A percentile compares a stretch with the other conserved stretches of the same genome.
These are phyloP conservation scores for Hirudo medicinalis DNA, from an alignment of 1,140 invertebrate genomes.

Conservation along the genomic window DNA sequence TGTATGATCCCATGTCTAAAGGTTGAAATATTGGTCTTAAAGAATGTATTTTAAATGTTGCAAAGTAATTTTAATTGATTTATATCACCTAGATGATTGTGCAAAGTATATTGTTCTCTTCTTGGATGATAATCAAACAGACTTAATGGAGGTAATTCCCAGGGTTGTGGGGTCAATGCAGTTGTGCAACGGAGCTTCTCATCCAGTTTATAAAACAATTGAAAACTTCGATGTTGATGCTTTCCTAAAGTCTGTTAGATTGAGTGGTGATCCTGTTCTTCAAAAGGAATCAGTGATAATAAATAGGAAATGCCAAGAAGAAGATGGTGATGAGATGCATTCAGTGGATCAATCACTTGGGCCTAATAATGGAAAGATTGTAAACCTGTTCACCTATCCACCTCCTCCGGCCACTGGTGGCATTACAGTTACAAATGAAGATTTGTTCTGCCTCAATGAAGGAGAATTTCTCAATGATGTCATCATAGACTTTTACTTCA, in stretches of 20 bases:
- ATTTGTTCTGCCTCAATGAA: conserved; percentile 73
- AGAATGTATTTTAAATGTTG: background rate
- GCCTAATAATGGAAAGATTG: conserved; percentile 22
- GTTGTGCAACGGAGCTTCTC: background rate
- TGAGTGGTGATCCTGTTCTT: conserved; percentile 1
- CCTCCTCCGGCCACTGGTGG: conserved; percentile 48
- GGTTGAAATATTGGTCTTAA: background rate
- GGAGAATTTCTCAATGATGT: conserved; percentile 93
- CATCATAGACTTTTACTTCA: conserved; percentile 93
- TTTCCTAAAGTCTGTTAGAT: conserved; percentile 7
- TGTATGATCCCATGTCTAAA: conserved; percentile 4
- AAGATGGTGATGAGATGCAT: background rate
- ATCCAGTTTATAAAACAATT: conserved; percentile 14
- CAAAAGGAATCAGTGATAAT: conserved; percentile 2
- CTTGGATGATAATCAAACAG: conserved; percentile 3
- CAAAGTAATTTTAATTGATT: background rate
- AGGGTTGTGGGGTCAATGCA: background rate
- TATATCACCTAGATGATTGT: conserved; percentile 14
- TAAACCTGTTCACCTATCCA: conserved; percentile 40
- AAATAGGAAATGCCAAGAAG: background rate
- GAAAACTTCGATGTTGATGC: conserved; percentile 11
- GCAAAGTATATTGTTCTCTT: conserved; percentile 16
- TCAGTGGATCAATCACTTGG: background rate
- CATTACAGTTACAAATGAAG: conserved; percentile 76
- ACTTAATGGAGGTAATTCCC: background rate